A percentile compares a stretch with the other conserved stretches of the same genome.
Conservation (phyloP, 2,113 vertebrate genomes). For the Illadopsis cleaveri region DNA sequence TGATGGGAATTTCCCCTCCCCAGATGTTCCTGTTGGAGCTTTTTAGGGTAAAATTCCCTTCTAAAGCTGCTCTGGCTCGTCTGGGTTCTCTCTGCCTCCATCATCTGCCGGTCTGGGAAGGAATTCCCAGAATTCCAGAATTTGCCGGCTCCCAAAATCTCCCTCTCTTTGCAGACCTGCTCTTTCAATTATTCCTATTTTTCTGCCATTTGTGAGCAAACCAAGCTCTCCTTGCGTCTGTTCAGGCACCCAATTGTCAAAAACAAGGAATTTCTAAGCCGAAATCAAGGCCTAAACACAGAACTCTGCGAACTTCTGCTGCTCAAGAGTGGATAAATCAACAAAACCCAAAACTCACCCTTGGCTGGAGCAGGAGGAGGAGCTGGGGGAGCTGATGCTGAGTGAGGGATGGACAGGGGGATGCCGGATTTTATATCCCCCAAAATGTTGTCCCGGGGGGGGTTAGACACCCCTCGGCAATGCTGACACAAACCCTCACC, state of each 20-base stretch:
- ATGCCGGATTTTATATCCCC: background rate
- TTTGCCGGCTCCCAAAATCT: background rate
- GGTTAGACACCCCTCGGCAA: background rate
- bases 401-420: background rate
- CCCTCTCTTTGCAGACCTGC: background rate
- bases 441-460: background rate
- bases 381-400: background rate
- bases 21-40: background rate
- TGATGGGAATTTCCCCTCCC: background rate
- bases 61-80: background rate
- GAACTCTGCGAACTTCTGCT: background rate
- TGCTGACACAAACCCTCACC: background rate
- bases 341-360: background rate
- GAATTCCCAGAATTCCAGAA: background rate
- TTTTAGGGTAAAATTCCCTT: background rate
- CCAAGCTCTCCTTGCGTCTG: fast-evolving
- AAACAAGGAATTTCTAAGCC: background rate
- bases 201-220: background rate
- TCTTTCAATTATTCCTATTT: background rate
- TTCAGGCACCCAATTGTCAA: background rate
- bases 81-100: background rate
- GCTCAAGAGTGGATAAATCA: background rate
- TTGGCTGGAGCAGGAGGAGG: background rate
- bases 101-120: background rate
- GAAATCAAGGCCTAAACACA: background rate